Conservation (phyloP, 1,140 invertebrate genomes). For the Trachymyrmex cornetzi region DNA sequence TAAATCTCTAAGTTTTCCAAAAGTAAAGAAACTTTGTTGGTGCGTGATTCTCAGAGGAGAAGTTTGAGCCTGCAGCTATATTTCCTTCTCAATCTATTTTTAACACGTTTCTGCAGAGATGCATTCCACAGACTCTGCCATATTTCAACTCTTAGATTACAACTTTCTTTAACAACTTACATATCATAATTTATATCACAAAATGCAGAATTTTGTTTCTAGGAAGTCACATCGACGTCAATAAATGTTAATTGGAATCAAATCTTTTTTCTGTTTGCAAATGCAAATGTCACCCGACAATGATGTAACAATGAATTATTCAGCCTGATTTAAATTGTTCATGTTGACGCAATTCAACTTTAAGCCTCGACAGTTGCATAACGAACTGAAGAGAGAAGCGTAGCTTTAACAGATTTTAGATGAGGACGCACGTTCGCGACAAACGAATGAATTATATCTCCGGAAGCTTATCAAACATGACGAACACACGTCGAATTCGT, state of each 20-base stretch:
- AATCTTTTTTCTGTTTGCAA: neutral
- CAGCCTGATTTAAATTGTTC: slow-evolving; percentile 1
- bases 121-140: neutral
- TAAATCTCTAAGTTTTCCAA: slow-evolving; percentile 19
- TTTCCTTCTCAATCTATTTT: slow-evolving; percentile 26
- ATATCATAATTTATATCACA: neutral
- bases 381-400: neutral
- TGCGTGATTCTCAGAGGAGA: slow-evolving; percentile 15
- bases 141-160: neutral
- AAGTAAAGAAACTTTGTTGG: slow-evolving; percentile 36
- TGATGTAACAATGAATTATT: slow-evolving; percentile 10
- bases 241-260: neutral
- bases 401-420: slow-evolving; percentile 40
- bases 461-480: slow-evolving; percentile 44
- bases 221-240: neutral
- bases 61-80: slow-evolving; percentile 11
- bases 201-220: neutral
- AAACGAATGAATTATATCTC: slow-evolving; percentile 43
- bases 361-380: slow-evolving; percentile 29
- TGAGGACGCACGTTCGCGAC: slow-evolving; percentile 34
- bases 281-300: slow-evolving; percentile 1
- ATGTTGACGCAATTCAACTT: slow-evolving; percentile 22
- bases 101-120: slow-evolving; percentile 27
- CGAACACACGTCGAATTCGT: slow-evolving; percentile 55
- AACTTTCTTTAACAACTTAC: slow-evolving; percentile 2